phyloP scores from a whole-genome alignment of 2,113 vertebrate species.

The Gallinago undulata region DNA sequence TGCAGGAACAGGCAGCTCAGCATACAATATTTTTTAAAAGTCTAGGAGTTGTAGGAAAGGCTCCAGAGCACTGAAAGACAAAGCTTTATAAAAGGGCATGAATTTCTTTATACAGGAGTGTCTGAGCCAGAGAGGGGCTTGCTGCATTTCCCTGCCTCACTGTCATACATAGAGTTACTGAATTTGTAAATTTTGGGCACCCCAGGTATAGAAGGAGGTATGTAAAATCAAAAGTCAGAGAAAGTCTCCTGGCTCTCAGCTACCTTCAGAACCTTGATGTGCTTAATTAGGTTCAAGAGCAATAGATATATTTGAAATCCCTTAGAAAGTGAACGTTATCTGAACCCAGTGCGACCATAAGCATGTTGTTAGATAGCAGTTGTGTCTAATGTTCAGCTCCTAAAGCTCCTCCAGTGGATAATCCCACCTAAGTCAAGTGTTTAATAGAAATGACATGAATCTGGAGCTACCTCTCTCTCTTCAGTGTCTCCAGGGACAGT shows the following conservation, averaged over 20 bases:
- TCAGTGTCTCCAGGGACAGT: background rate
- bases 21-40: background rate
- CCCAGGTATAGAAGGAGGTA: background rate
- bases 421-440: background rate
- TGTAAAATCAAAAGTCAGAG: background rate
- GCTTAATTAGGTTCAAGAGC: slow-evolving; percentile 16
- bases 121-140: background rate
- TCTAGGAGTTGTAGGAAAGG: background rate
- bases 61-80: background rate
- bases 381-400: background rate
- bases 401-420: background rate
- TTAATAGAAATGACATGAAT: slow-evolving; percentile 6
- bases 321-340: background rate
- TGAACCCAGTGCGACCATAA: background rate
- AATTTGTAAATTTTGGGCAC: background rate
- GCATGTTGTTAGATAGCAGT: slow-evolving; percentile 13
- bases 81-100: background rate
- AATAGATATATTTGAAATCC: slow-evolving; percentile 12
- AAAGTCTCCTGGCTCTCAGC: background rate
- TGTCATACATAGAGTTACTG: rapidly evolving
- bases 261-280: background rate
- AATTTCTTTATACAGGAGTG: background rate
- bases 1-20: background rate
- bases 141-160: background rate
- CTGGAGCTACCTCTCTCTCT: background rate